Conservation (phyloP, 2,888 invertebrate species). For the Gymnosoma rotundatum region DNA sequence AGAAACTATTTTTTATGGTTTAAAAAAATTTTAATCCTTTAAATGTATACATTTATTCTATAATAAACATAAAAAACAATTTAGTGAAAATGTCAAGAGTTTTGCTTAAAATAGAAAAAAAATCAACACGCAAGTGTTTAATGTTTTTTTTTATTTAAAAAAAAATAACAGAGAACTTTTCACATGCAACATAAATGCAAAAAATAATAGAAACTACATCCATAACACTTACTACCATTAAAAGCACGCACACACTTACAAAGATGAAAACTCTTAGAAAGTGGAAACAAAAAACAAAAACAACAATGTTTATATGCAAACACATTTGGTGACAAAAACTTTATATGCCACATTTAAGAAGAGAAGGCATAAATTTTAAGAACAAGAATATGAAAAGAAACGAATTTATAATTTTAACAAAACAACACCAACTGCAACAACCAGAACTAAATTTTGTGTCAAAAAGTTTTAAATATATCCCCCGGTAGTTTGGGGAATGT, state of each 20-base stretch:
- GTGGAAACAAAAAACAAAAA: slow-evolving; percentile 1
- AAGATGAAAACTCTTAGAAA: slow-evolving; percentile 13
- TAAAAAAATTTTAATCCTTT: neutral
- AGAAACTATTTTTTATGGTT: no score
- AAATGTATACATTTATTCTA: neutral
- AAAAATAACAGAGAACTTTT: slow-evolving; percentile 20
- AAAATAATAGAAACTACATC: neutral
- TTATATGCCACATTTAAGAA: slow-evolving; percentile 45
- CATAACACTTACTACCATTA: neutral
- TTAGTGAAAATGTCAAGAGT: slow-evolving; percentile 58
- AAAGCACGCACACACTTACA: neutral
- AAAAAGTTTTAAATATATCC: slow-evolving; percentile 1
- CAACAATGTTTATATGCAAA: slow-evolving; percentile 30
- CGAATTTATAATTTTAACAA: slow-evolving; percentile 21
- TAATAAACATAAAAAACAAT: neutral
- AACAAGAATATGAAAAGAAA: neutral
- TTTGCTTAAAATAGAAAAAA: slow-evolving; percentile 23
- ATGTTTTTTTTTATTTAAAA: slow-evolving; percentile 27
- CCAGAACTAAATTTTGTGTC: neutral
- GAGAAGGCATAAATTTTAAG: slow-evolving; percentile 45
- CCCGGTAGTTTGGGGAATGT: neutral
- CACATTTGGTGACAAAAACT: slow-evolving; percentile 61
- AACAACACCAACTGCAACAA: slow-evolving; percentile 13
- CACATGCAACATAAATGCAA: slow-evolving; percentile 4
- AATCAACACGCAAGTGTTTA: slow-evolving; percentile 15